Conservation (phyloP, 2,113 vertebrate genomes). For the Chloroceryle aenea region DNA sequence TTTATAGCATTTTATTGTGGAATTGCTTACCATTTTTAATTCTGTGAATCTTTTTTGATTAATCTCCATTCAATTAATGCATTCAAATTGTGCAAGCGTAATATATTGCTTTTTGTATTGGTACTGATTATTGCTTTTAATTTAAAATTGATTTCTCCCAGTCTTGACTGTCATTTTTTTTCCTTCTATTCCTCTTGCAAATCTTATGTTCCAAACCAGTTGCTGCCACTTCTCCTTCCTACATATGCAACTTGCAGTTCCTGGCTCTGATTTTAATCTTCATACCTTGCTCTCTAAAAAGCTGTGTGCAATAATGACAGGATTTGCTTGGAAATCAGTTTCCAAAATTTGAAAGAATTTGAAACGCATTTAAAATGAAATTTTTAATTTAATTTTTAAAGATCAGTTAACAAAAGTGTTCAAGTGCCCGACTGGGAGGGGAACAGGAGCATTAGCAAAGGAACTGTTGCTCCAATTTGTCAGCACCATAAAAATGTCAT, state of each 20-base stretch:
- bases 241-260: not conserved
- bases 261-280: not conserved
- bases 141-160: not conserved
- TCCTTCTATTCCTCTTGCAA: not conserved
- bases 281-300: not conserved
- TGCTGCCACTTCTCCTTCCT: not conserved
- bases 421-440: not conserved
- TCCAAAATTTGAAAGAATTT: not conserved
- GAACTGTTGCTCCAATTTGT: not conserved
- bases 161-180: not conserved
- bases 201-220: not conserved
- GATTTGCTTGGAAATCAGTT: not conserved
- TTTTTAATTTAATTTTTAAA: not conserved
- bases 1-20: not conserved
- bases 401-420: not conserved
- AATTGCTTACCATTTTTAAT: not conserved
- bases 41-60: not conserved
- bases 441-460: not conserved
- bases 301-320: not conserved
- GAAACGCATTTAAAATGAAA: not conserved
- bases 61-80: not conserved
- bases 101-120: not conserved
- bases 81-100: not conserved
- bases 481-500: not conserved
- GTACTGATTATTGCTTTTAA: constrained; percentile 10